A percentile compares a stretch with the other conserved stretches of the same genome.
Evolutionary conservation across 1,140 invertebrate genomes (phyloP).

Genomic region (Calosoma granatense): DNA sequence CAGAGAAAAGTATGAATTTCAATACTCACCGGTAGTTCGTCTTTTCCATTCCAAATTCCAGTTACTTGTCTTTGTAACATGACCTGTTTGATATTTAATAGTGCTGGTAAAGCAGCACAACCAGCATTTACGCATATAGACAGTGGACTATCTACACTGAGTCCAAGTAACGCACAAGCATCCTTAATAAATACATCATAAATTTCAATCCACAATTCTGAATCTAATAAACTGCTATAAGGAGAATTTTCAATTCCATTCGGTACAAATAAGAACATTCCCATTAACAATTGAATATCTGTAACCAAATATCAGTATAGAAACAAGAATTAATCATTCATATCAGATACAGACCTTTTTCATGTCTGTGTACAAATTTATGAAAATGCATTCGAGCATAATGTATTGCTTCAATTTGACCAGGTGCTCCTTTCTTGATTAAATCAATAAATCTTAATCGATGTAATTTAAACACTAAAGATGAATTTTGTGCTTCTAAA

Average conservation of each 20-base stretch:
- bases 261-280: conserved; percentile 70
- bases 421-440: conserved; percentile 51
- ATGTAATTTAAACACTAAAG: conserved; percentile 81
- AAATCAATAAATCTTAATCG: conserved; percentile 41
- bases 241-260: conserved; percentile 72
- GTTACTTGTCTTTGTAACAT: conserved; percentile 93
- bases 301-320: conserved; percentile 21
- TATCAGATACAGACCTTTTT: conserved; percentile 51
- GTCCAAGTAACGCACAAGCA: conserved; percentile 81
- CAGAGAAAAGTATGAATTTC: too few relatives aligned
- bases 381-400: conserved; percentile 82
- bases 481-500: conserved; percentile 55
- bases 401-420: conserved; percentile 66
- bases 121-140: conserved; percentile 77
- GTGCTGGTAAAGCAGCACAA: conserved; percentile 82
- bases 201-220: conserved; percentile 65
- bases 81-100: conserved; percentile 90
- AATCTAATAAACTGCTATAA: conserved; percentile 67
- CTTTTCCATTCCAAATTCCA: conserved; percentile 89
- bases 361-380: conserved; percentile 68
- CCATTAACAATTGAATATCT: conserved; percentile 83
- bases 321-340: conserved; percentile 2
- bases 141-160: conserved; percentile 68
- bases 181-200: conserved; percentile 84
- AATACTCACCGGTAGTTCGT: conserved; percentile 84